Conservation (phyloP, 2,888 invertebrate genomes). For the Amphipoea oculea region DNA sequence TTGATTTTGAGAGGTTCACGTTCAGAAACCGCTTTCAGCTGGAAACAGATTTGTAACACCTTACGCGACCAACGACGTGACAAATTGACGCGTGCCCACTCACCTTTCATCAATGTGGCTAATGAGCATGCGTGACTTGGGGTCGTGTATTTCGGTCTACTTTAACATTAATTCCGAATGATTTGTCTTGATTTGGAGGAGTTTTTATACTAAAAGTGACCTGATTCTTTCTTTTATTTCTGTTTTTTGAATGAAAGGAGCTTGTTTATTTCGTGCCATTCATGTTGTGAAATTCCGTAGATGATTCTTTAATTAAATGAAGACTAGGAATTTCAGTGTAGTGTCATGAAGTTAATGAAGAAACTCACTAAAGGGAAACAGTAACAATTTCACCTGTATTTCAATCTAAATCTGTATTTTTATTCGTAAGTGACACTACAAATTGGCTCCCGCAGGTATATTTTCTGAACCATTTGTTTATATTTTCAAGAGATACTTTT, state of each 20-base stretch:
- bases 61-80: conserved; percentile 6
- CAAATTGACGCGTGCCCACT: conserved; percentile 28
- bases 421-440: not conserved
- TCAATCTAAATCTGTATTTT: not conserved
- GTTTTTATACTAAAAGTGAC: not conserved
- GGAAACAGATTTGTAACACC: conserved; percentile 31
- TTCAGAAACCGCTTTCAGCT: conserved; percentile 12
- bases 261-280: not conserved
- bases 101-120: conserved; percentile 14
- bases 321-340: no score
- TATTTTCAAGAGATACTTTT: not conserved
- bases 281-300: not conserved
- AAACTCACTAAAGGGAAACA: not conserved
- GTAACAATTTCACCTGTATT: not conserved
- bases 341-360: not conserved
- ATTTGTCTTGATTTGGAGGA: not conserved
- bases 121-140: conserved; percentile 28
- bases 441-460: not conserved
- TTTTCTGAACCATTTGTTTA: not conserved
- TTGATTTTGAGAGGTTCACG: conserved; percentile 21
- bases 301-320: not conserved
- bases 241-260: not conserved
- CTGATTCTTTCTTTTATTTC: not conserved
- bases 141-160: conserved; percentile 16
- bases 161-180: not conserved